Evolutionary conservation across 2,113 vertebrate species (phyloP).

Genomic region (Dryoscopus gambensis): DNA sequence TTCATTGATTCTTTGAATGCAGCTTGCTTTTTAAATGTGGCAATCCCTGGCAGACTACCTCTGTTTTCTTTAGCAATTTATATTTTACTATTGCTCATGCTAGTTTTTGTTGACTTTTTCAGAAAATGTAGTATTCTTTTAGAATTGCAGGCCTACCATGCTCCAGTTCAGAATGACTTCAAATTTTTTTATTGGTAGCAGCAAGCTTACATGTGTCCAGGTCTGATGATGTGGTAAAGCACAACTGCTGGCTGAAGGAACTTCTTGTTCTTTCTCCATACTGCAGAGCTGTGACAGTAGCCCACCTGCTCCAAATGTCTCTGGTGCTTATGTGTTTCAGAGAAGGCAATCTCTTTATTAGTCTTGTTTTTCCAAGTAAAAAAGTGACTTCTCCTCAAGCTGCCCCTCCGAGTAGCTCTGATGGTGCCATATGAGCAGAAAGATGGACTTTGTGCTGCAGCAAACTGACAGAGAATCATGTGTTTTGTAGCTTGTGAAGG

Average conservation of each 20-base stretch:
- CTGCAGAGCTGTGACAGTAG: neutral
- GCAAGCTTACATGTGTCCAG: neutral
- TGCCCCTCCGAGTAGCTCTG: neutral
- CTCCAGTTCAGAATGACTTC: neutral
- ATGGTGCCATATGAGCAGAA: neutral
- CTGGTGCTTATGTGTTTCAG: fast-evolving
- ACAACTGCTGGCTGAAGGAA: neutral
- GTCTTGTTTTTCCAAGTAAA: neutral
- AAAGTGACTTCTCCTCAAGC: neutral
- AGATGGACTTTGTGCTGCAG: neutral
- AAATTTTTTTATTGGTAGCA: neutral
- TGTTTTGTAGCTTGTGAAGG: neutral
- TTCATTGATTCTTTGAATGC: neutral
- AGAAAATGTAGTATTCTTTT: neutral
- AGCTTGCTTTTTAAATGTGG: neutral
- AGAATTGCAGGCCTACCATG: neutral
- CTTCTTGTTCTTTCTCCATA: neutral
- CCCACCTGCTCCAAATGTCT: neutral
- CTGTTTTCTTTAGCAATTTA: neutral
- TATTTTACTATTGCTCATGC: neutral
- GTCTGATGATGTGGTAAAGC: neutral
- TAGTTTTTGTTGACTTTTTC: neutral
- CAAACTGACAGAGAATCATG: neutral
- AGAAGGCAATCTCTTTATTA: neutral
- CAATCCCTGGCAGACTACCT: neutral